Percentiles rank a stretch among this genome's conserved stretches.
phyloP scores from a whole-genome alignment of 2,797 vertebrate species.

The Dermochelys coriacea region DNA sequence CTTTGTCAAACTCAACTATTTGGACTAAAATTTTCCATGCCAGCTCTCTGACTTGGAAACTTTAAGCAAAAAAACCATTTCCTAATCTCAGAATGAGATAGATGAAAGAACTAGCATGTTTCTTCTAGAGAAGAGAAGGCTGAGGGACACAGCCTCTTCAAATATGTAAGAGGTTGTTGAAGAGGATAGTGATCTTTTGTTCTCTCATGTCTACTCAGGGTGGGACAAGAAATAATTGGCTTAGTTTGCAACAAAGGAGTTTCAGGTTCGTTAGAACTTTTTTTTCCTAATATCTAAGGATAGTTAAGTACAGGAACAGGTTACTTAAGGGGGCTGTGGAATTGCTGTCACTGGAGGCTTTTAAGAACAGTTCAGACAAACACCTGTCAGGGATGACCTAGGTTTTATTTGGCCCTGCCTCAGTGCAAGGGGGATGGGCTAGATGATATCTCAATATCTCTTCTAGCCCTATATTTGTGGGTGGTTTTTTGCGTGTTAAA shows the following conservation, averaged over 20 bases:
- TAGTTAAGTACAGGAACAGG: background rate
- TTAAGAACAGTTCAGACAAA: background rate
- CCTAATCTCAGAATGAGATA: background rate
- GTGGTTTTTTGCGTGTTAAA: background rate
- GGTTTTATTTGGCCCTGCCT: background rate
- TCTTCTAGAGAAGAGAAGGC: background rate
- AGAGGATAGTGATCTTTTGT: background rate
- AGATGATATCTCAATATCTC: background rate
- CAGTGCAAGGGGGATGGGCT: background rate
- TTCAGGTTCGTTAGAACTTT: background rate
- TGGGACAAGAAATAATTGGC: background rate
- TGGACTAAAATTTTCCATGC: background rate
- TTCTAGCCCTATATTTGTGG: background rate
- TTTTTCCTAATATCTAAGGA: background rate
- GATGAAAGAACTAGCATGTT: background rate
- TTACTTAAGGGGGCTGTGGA: background rate
- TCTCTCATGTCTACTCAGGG: background rate
- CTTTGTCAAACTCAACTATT: background rate
- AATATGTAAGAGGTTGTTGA: background rate
- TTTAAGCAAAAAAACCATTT: background rate
- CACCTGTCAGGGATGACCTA: background rate
- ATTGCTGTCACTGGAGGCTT: background rate
- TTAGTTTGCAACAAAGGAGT: background rate
- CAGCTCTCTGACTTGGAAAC: background rate
- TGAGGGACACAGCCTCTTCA: background rate